These are phyloP conservation scores for Cephus pygmeus DNA, from an alignment of 2,888 invertebrate species.

Conservation along the genomic window DNA sequence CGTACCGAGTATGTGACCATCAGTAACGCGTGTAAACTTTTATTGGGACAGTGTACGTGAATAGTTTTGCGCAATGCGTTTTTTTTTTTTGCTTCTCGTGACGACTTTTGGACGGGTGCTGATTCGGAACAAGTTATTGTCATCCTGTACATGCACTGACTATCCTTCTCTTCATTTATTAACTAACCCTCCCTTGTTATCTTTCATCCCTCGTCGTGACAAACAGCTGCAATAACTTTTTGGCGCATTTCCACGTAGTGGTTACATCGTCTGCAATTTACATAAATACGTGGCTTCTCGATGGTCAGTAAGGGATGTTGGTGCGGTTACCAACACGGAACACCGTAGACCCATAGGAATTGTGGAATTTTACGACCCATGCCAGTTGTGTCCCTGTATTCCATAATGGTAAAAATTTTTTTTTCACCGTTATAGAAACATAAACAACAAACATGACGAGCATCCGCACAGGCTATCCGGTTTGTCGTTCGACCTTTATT, in stretches of 20 bases:
- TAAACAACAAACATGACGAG: not conserved
- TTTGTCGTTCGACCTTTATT: slow-evolving; percentile 30
- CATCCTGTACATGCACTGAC: not conserved
- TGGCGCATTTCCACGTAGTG: not conserved
- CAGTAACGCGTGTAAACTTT: not conserved
- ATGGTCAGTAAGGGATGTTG: not conserved
- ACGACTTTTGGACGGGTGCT: not conserved
- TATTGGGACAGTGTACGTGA: not conserved
- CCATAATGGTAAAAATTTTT: not conserved
- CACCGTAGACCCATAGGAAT: not conserved
- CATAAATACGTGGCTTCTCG: not conserved
- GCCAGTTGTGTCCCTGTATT: not conserved
- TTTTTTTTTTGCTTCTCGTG: not conserved
- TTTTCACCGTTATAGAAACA: not conserved
- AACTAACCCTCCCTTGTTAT: not conserved
- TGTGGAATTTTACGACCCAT: not conserved
- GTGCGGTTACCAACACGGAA: not conserved
- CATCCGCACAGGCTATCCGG: slow-evolving; percentile 12
- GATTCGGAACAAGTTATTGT: not conserved
- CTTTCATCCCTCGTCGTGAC: not conserved
- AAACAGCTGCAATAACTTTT: not conserved
- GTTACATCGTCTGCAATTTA: not conserved
- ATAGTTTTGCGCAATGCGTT: not conserved
- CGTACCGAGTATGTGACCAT: not conserved
- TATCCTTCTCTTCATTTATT: not conserved